Evolutionary conservation across 2,888 invertebrate genomes (phyloP).

Genomic region (Mayetiola destructor): DNA sequence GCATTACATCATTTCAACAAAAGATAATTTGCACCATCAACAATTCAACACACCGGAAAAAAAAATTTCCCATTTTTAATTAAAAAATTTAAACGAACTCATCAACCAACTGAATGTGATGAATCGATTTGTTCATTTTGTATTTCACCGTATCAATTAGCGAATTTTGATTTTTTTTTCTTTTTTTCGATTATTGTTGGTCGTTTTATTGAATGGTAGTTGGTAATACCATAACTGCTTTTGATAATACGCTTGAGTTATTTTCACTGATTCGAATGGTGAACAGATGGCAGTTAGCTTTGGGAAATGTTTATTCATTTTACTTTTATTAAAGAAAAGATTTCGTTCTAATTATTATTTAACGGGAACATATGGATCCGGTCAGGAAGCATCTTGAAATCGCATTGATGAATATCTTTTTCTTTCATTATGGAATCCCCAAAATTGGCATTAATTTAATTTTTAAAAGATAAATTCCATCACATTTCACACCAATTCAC

Average conservation of each 20-base stretch:
- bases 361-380: too few species aligned
- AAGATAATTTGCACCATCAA: too few species aligned
- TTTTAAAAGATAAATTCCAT: too few species aligned
- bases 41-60: not conserved
- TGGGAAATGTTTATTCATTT: not conserved
- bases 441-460: too few species aligned
- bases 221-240: too few species aligned
- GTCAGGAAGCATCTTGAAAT: too few species aligned
- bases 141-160: not conserved
- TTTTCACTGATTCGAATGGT: not conserved
- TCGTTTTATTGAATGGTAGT: not conserved
- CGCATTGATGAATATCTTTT: too few species aligned
- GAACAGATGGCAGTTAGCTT: not conserved
- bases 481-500: too few species aligned
- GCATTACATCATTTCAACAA: too few species aligned
- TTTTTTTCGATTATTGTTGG: not conserved
- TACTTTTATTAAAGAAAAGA: too few species aligned
- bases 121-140: not conserved
- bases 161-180: not conserved
- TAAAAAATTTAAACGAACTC: slow-evolving; percentile 8
- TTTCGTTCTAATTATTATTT: not conserved
- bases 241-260: too few species aligned
- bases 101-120: not conserved
- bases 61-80: slow-evolving; percentile 1
- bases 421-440: too few species aligned